Base-by-base conservation (phyloP, 1,140 invertebrate genomes). In the Philaenus spumarius region DNA sequence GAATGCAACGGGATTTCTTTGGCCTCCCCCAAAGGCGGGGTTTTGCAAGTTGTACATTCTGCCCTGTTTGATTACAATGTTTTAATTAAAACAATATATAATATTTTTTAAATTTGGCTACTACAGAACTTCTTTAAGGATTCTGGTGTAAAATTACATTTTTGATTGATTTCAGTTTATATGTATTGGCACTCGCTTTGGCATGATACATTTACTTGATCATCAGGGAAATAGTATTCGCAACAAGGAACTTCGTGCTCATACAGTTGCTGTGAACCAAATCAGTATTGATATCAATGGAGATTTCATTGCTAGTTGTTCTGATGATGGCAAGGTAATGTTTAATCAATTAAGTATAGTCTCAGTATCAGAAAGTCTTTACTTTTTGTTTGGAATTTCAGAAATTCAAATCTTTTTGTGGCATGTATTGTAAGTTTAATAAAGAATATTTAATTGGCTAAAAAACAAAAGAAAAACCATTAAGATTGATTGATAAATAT, bases 251-350 rank as follows among this genome's bases (percentile, higher is more conserved):
- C 71, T 93, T 60, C 79, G 81, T 57, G 80, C 86, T 43, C 95
- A 98, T 67, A 82, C 88, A 12, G 86, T 93, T 6, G 86, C 90
- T 37, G 90, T 98, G 0, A 97, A 97, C 76, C 87, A 92, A 68
- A 93, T 98, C 60, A 93, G 90, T 56, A 92, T 98, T 60, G 95
- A 98, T 71, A 72, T 81, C 26, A 93, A 86, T 70, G 95, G 95
- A 20, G 93, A 97, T 67, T 89, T 86, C 68, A 84, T 96, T 47
- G 89, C 87, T n/a, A 94, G 90, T 45, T 97, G 95, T 73, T 95
- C 93, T 0, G 92, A 97, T 73, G 95, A 97, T 77, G 93, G 94
- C 45, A 90, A 87, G 71, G 89, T 95, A 69, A 62, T 22, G 14
- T 2, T 9, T 53, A n/a, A n/a, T n/a, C n/a, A n/a, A n/a, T n/a